Conservation (phyloP, 92 coral and sea anemone species). For the Paramuricea clavata region DNA sequence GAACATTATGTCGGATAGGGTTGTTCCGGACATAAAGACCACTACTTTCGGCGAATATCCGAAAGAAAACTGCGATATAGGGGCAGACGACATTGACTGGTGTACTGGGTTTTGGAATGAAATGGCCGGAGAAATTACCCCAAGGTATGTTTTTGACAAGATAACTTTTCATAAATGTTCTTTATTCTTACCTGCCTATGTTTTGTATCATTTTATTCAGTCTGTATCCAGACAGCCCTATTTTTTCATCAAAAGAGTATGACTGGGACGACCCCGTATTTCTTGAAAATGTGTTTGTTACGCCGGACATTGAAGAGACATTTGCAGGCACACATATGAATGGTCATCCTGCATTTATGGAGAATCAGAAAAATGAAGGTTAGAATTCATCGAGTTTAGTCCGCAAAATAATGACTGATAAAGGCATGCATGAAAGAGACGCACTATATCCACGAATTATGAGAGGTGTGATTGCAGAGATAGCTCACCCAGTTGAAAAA, state of each 20-base stretch:
- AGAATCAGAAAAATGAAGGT: constrained; percentile 33
- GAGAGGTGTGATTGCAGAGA: too few species aligned
- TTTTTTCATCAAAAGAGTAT: constrained; percentile 30
- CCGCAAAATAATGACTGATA: background rate
- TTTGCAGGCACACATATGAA: constrained; percentile 17
- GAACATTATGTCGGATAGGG: constrained; percentile 11
- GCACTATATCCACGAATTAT: too few species aligned
- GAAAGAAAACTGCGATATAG: constrained; percentile 4
- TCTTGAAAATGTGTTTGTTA: constrained; percentile 29
- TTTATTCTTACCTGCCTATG: background rate
- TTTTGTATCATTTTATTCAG: background rate
- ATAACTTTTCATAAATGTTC: background rate
- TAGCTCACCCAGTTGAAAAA: too few species aligned
- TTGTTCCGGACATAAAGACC: constrained; percentile 13
- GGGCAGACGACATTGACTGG: constrained; percentile 44
- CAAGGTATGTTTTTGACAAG: constrained; percentile 21
- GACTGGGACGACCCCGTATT: constrained; percentile 45
- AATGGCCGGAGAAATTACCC: constrained; percentile 25
- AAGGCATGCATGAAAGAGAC: too few species aligned
- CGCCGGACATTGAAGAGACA: constrained; percentile 31
- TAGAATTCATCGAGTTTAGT: background rate
- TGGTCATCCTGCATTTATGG: constrained; percentile 4
- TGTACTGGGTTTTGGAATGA: constrained; percentile 55
- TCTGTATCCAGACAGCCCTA: constrained; percentile 46
- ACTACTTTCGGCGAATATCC: constrained; percentile 10